These are phyloP conservation scores for Panzeria rudis DNA, from an alignment of 2,888 invertebrate species.

Conservation along the genomic window DNA sequence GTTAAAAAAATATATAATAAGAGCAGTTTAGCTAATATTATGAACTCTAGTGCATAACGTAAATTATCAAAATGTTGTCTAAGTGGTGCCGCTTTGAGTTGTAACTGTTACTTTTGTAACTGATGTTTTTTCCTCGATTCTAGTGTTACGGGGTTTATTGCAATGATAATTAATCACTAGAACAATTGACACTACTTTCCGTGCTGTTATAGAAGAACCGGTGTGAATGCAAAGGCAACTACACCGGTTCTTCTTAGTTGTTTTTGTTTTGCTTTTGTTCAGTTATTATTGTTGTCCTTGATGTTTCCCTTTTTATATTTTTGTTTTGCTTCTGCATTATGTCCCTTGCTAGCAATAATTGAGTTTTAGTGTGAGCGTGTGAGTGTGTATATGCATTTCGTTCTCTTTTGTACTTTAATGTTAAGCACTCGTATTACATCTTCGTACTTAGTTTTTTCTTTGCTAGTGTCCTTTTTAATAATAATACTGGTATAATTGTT, in stretches of 20 bases:
- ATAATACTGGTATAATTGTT: slow-evolving; percentile 22
- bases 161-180: slow-evolving; percentile 70
- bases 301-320: slow-evolving; percentile 38
- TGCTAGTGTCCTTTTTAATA: slow-evolving; percentile 19
- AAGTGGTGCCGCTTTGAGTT: slow-evolving; percentile 8
- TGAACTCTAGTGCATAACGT: not conserved
- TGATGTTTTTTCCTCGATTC: slow-evolving; percentile 9
- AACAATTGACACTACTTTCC: slow-evolving; percentile 67
- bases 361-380: not conserved
- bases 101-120: slow-evolving; percentile 36
- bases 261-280: slow-evolving; percentile 17
- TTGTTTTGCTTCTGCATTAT: slow-evolving; percentile 17
- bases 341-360: slow-evolving; percentile 38
- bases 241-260: slow-evolving; percentile 30
- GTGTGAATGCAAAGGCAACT: not conserved
- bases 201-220: slow-evolving; percentile 7
- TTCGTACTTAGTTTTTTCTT: slow-evolving; percentile 16
- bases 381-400: slow-evolving; percentile 13
- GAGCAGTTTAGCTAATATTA: not conserved
- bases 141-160: slow-evolving; percentile 64
- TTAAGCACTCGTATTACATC: slow-evolving; percentile 58
- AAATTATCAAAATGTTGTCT: not conserved
- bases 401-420: slow-evolving; percentile 35
- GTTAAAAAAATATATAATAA: not conserved
- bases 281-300: slow-evolving; percentile 54